Percentiles rank a stretch among this genome's conserved stretches.
phyloP scores from a whole-genome alignment of 1,140 invertebrate species.

The Medauroidea extradentata region DNA sequence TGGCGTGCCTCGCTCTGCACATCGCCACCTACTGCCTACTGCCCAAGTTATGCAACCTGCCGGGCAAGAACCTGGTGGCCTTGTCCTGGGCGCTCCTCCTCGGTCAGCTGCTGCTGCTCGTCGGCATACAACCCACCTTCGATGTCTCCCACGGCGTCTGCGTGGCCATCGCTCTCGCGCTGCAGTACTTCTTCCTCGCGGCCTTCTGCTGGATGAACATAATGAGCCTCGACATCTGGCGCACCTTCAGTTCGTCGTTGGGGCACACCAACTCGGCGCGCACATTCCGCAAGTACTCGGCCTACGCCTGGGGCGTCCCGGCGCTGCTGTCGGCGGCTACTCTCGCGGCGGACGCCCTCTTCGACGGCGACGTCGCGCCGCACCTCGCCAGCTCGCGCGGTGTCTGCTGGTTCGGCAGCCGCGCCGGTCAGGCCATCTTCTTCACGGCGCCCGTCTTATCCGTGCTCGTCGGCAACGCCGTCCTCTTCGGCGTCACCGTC shows the following conservation, averaged over 20 bases:
- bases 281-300: constrained; percentile 26
- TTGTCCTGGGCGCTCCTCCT: constrained; percentile 46
- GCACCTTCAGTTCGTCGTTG: constrained; percentile 13
- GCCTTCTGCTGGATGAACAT: constrained; percentile 55
- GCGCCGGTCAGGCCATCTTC: constrained; percentile 34
- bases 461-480: constrained; percentile 38
- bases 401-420: constrained; percentile 39
- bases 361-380: constrained; percentile 15
- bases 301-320: constrained; percentile 39
- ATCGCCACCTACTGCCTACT: constrained; percentile 46
- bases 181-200: constrained; percentile 52
- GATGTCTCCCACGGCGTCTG: constrained; percentile 33
- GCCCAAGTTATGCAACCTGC: constrained; percentile 48
- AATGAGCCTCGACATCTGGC: constrained; percentile 47
- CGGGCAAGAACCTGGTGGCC: constrained; percentile 49
- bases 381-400: constrained; percentile 32
- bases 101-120: constrained; percentile 47
- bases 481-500: constrained; percentile 42
- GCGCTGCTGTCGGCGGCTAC: constrained; percentile 29
- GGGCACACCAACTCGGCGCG: not conserved
- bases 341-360: constrained; percentile 26
- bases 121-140: constrained; percentile 26
- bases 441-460: constrained; percentile 42
- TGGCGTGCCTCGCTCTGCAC: constrained; percentile 41
- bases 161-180: constrained; percentile 41